A percentile compares a stretch with the other conserved stretches of the same genome.
Evolutionary conservation across 2,888 invertebrate genomes (phyloP).

Genomic region (Drosophila testacea): DNA sequence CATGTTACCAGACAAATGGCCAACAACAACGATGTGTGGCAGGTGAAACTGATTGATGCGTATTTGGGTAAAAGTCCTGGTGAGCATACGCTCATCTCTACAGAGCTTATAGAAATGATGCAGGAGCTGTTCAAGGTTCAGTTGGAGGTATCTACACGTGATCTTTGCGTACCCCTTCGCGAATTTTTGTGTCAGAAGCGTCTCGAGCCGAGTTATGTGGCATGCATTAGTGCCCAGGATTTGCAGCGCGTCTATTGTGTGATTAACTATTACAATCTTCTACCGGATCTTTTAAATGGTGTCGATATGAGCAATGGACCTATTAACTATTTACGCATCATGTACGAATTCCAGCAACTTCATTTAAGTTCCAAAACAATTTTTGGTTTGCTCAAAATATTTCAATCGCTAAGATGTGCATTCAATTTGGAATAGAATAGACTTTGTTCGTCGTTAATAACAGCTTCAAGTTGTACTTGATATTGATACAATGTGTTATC

Average conservation of each 20-base stretch:
- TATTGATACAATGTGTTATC: background rate
- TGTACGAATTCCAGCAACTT: slow-evolving; percentile 81
- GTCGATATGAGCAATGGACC: slow-evolving; percentile 73
- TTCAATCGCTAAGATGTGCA: slow-evolving; percentile 60
- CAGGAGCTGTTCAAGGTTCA: slow-evolving; percentile 76
- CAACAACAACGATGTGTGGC: slow-evolving; percentile 88
- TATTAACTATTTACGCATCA: slow-evolving; percentile 80
- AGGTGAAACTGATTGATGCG: slow-evolving; percentile 89
- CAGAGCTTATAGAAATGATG: slow-evolving; percentile 83
- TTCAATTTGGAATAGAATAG: slow-evolving; percentile 16
- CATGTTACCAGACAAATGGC: slow-evolving; percentile 69
- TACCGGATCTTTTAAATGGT: slow-evolving; percentile 81
- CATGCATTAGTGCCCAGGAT: slow-evolving; percentile 68
- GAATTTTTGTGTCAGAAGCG: slow-evolving; percentile 75
- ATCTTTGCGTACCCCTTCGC: slow-evolving; percentile 71
- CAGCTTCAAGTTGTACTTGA: background rate
- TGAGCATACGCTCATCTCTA: slow-evolving; percentile 77
- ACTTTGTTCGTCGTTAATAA: background rate
- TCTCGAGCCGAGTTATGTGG: slow-evolving; percentile 68
- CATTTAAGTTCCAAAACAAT: slow-evolving; percentile 79
- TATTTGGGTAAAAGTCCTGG: slow-evolving; percentile 81
- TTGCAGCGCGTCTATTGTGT: slow-evolving; percentile 78
- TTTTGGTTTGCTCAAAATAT: slow-evolving; percentile 79
- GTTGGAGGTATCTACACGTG: slow-evolving; percentile 70
- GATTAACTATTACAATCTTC: slow-evolving; percentile 81